Conservation (phyloP, 2,797 vertebrate genomes). For the Pangasius macronema region DNA sequence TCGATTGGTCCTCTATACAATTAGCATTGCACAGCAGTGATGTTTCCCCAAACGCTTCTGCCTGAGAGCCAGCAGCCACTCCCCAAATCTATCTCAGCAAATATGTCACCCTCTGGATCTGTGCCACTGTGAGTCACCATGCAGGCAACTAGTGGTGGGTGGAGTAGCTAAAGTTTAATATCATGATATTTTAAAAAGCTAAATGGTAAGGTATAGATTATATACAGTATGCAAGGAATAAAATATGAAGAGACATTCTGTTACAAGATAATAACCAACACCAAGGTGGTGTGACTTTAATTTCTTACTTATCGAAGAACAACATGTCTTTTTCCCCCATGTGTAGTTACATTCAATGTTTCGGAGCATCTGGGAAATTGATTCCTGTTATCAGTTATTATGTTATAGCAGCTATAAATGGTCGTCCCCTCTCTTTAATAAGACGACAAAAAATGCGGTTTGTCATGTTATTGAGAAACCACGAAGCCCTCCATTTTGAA, state of each 20-base stretch:
- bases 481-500: not conserved
- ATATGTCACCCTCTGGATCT: conserved; percentile 28
- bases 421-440: not conserved
- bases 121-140: conserved; percentile 1
- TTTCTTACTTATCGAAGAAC: not conserved
- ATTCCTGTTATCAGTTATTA: not conserved
- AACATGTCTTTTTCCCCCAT: no score
- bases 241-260: not conserved
- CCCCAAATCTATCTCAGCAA: conserved; percentile 25
- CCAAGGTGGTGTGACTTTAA: not conserved
- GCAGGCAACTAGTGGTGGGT: not conserved
- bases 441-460: not conserved
- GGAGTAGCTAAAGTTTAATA: not conserved
- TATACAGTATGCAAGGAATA: not conserved
- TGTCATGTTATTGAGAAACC: not conserved
- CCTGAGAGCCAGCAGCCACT: conserved; percentile 25
- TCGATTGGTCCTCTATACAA: conserved; percentile 53
- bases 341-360: not conserved
- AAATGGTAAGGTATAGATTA: not conserved
- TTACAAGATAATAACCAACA: not conserved
- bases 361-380: not conserved
- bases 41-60: conserved; percentile 45
- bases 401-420: not conserved
- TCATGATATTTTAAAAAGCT: not conserved
- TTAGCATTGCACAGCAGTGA: conserved; percentile 49